phyloP scores from a whole-genome alignment of 2,797 vertebrate species.

The Danio tinwini region DNA sequence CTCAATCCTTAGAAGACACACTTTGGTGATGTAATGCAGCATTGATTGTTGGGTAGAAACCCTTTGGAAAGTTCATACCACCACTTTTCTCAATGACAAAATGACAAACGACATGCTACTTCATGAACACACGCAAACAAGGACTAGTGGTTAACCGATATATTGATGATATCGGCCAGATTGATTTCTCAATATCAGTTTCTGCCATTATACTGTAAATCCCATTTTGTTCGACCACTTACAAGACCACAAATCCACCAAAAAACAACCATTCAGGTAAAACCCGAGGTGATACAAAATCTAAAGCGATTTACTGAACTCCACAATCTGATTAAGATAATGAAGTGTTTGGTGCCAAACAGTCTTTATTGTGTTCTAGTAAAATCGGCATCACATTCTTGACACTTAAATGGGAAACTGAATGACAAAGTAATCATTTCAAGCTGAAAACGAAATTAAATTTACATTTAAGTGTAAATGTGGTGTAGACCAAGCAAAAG shows the following conservation, averaged over 20 bases:
- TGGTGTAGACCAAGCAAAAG: background rate
- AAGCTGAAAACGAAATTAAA: background rate
- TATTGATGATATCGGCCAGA: too few species aligned
- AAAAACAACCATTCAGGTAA: background rate
- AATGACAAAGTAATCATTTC: background rate
- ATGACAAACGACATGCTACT: background rate
- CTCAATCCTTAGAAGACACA: background rate
- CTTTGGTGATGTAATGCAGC: background rate
- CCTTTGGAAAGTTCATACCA: background rate
- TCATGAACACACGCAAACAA: conserved; percentile 1
- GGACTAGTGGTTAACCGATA: too few species aligned
- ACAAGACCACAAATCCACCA: background rate
- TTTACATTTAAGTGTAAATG: background rate
- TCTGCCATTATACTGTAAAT: too few species aligned
- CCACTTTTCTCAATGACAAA: background rate
- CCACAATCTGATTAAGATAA: background rate
- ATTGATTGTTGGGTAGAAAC: background rate
- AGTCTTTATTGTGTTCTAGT: conserved; percentile 6
- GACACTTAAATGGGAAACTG: background rate
- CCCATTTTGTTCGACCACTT: too few species aligned
- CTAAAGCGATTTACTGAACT: background rate
- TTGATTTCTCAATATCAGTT: too few species aligned
- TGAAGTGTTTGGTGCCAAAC: background rate
- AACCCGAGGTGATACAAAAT: background rate
- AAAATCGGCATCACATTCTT: conserved; percentile 7